Percentiles rank a stretch among this genome's conserved stretches.
Evolutionary conservation across 1,140 invertebrate genomes (phyloP).

Genomic region (Neodiprion lecontei): DNA sequence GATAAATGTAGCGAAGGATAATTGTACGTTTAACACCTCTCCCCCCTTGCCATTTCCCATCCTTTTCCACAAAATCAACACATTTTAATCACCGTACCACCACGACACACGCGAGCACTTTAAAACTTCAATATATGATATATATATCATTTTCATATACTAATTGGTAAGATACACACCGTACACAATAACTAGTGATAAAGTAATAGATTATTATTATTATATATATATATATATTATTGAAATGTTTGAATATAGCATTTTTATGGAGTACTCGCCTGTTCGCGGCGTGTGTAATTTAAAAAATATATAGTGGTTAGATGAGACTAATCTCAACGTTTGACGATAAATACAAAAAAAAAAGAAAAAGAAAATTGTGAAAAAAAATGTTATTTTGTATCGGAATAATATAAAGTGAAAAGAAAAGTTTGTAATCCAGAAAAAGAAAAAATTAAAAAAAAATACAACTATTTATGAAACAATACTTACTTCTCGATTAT

Average conservation of each 20-base stretch:
- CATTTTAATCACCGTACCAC: too few relatives aligned
- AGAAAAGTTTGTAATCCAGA: background rate
- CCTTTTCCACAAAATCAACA: too few relatives aligned
- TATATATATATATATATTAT: slow-evolving; percentile 38
- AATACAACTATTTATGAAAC: background rate
- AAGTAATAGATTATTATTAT: slow-evolving; percentile 37
- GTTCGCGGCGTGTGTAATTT: slow-evolving; percentile 17
- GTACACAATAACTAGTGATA: slow-evolving; percentile 49
- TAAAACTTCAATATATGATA: slow-evolving; percentile 25
- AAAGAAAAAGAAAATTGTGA: background rate
- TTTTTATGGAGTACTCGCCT: slow-evolving; percentile 40
- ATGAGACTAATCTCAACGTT: slow-evolving; percentile 13
- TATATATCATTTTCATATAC: slow-evolving; percentile 38
- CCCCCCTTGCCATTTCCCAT: too few relatives aligned
- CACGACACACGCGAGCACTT: slow-evolving; percentile 17
- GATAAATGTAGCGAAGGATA: too few relatives aligned
- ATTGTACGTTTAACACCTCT: too few relatives aligned
- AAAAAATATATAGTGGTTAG: background rate
- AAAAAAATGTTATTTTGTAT: slow-evolving; percentile 8
- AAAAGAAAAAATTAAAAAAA: background rate
- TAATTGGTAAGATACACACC: slow-evolving; percentile 36
- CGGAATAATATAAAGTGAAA: background rate
- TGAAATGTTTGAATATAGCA: slow-evolving; percentile 42
- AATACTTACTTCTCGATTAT: background rate
- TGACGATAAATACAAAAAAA: slow-evolving; percentile 22